Evolutionary conservation across 2,797 vertebrate genomes (phyloP), one percentile per base, ranked within the genome.

Genomic region (Lepidocolaptes lacrymiger): DNA sequence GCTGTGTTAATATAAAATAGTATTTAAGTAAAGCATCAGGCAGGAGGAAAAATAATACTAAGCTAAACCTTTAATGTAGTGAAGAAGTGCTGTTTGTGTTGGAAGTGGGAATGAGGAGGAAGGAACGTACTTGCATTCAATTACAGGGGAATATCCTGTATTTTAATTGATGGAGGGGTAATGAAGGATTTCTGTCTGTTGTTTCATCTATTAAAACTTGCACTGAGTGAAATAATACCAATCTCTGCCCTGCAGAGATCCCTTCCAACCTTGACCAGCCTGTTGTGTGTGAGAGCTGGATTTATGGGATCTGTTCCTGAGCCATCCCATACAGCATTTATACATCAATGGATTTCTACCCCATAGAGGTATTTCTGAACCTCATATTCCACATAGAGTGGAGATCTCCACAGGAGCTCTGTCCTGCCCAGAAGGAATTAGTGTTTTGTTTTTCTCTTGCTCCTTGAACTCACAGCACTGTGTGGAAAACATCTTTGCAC

Each of bases 401-500:
- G 41, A 72, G 51, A 23, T 81, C n/a, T 81, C 80, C 58, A 3
- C 15, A 34, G 37, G 74, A 15, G 10, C 61, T 23, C 9, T 41
- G 49, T 84, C 66, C 20, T 64, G 36, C 79, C 69, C 43, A 28
- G 48, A 41, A 84, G 46, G 39, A 17, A 64, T 67, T 83, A 37
- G 14, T 6, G 6, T 10, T 62, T 9, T 3, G 12, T 76, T 75
- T 66, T 67, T 23, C n/a, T 51, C 32, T 54, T 37, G 13, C 10
- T 68, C 0, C 2, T 2, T 0, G 2, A 74, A 26, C 30, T 78
- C 23, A 0, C 27, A 56, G 41, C 32, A 5, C 26, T 34, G 6
- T 23, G 34, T n/a, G 52, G 34, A 44, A 28, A 75, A 82, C 24
- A 28, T 58, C 37, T 15, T 77, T 68, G 11, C 22, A 3, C 10